Evolutionary conservation across 2,797 vertebrate genomes (phyloP).

Genomic region (Cuniculus paca): DNA sequence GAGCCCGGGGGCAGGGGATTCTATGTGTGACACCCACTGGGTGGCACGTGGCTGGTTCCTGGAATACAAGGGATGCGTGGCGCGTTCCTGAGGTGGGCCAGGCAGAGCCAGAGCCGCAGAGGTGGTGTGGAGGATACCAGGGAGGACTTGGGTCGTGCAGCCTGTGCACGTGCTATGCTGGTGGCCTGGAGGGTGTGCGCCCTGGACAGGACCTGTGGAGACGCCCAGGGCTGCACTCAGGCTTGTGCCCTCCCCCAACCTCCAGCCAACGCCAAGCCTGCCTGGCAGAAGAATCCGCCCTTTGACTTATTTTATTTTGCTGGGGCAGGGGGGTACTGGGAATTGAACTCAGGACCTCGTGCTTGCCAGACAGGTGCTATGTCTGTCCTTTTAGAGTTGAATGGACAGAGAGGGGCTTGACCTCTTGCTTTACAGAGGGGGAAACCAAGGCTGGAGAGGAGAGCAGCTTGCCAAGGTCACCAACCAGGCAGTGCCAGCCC

Average conservation of each 20-base stretch:
- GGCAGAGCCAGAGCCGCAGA: background rate
- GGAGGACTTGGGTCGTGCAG: background rate
- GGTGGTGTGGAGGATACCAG: background rate
- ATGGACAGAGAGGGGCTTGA: background rate
- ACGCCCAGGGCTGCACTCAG: background rate
- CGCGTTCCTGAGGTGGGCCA: background rate
- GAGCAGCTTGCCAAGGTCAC: background rate
- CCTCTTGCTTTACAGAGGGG: background rate
- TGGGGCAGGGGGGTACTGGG: no score
- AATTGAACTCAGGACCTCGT: no score
- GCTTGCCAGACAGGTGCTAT: no score
- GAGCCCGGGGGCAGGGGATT: background rate
- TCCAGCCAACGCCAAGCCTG: background rate
- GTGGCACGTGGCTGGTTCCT: background rate
- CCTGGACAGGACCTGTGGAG: background rate
- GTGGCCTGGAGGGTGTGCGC: fast-evolving
- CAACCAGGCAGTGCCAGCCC: background rate
- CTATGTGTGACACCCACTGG: background rate
- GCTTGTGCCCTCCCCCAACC: background rate
- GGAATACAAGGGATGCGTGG: background rate
- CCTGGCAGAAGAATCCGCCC: background rate
- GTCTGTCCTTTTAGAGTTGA: background rate
- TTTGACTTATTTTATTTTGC: no score
- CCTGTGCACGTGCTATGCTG: no score
- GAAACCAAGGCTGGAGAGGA: background rate